Conservation (phyloP, 2,888 invertebrate genomes). For the Leucozona laternaria region DNA sequence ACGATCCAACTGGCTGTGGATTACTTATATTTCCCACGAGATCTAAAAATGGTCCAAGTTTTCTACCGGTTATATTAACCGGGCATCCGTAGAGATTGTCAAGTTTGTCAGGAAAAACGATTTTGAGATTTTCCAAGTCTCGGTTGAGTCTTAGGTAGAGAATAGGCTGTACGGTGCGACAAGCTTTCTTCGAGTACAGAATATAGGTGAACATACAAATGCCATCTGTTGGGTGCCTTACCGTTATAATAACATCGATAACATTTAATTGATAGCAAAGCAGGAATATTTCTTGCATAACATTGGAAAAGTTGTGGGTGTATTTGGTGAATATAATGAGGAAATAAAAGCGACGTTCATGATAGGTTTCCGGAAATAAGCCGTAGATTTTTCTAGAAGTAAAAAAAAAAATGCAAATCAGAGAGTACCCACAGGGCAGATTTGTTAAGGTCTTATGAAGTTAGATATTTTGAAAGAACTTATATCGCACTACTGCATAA, state of each 20-base stretch:
- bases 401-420: neutral
- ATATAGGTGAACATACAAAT: slow-evolving; percentile 75
- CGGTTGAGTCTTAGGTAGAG: slow-evolving; percentile 71
- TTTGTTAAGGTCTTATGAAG: too few relatives aligned
- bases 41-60: slow-evolving; percentile 77
- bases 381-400: slow-evolving; percentile 75
- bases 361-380: slow-evolving; percentile 67
- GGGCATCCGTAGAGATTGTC: slow-evolving; percentile 78
- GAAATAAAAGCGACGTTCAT: slow-evolving; percentile 79
- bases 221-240: slow-evolving; percentile 56
- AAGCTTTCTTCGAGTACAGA: slow-evolving; percentile 62
- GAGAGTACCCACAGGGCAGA: too few relatives aligned
- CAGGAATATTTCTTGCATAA: slow-evolving; percentile 77
- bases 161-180: slow-evolving; percentile 58
- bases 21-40: slow-evolving; percentile 78
- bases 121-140: slow-evolving; percentile 49
- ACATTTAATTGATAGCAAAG: slow-evolving; percentile 77
- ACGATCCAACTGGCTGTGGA: slow-evolving; percentile 67
- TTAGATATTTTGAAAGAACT: too few relatives aligned
- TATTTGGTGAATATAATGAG: slow-evolving; percentile 77
- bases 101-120: slow-evolving; percentile 77
- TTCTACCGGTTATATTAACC: slow-evolving; percentile 77
- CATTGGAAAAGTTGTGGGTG: neutral
- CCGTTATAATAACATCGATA: slow-evolving; percentile 78
- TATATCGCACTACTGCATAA: too few relatives aligned